A percentile compares a stretch with the other conserved stretches of the same genome.
Conservation (phyloP, 2,888 invertebrate species). For the Escarpia spicata region DNA sequence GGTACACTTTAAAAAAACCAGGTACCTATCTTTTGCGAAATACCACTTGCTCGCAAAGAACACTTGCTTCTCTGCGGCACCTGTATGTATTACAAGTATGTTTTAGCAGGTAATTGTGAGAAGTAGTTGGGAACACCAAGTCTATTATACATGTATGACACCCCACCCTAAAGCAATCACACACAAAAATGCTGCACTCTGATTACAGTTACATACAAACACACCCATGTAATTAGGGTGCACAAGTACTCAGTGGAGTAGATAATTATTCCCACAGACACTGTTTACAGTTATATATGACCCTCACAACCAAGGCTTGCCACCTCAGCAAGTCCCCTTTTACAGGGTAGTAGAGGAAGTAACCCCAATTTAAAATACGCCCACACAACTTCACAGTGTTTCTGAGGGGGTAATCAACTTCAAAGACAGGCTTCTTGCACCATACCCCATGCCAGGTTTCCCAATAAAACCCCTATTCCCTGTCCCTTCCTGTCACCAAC, state of each 20-base stretch:
- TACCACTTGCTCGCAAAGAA: background rate
- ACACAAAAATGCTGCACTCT: background rate
- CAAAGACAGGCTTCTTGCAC: background rate
- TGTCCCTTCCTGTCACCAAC: background rate
- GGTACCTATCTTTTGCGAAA: no score
- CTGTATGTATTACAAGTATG: background rate
- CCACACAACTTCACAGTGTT: background rate
- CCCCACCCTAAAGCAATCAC: background rate
- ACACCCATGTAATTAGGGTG: conserved; percentile 10
- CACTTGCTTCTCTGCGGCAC: background rate
- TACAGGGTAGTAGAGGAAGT: background rate
- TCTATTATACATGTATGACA: background rate
- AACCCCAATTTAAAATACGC: background rate
- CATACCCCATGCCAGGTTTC: background rate
- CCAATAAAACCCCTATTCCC: background rate
- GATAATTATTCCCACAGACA: background rate
- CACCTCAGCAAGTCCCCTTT: background rate
- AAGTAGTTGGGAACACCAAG: background rate
- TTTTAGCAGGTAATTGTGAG: background rate
- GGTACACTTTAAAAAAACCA: background rate
- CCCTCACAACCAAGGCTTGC: background rate
- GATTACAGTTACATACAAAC: background rate
- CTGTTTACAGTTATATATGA: background rate
- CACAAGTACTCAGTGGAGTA: background rate
- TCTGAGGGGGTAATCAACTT: background rate